Conservation (phyloP, 2,113 vertebrate species). For the Hyaena hyaena region DNA sequence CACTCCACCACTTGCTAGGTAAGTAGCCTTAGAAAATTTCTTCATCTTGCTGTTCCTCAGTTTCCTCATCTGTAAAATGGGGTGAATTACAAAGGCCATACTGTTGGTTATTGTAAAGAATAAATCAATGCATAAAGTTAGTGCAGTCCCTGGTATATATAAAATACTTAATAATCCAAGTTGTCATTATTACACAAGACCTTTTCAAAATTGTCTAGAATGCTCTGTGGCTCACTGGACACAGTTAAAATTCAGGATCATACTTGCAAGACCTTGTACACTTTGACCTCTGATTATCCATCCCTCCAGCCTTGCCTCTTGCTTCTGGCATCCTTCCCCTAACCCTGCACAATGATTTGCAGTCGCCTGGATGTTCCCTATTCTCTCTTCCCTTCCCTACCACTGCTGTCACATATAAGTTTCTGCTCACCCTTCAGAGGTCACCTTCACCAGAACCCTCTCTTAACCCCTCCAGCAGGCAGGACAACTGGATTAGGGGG, state of each 20-base stretch:
- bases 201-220: neutral
- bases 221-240: neutral
- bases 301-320: neutral
- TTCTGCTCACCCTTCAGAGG: neutral
- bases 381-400: too few species aligned
- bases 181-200: neutral
- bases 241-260: neutral
- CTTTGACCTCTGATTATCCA: neutral
- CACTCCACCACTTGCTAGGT: neutral
- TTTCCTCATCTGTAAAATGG: constrained; percentile 14
- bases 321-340: neutral
- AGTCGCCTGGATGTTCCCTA: too few species aligned
- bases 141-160: neutral
- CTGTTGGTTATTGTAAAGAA: neutral
- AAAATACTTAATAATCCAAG: neutral
- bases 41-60: neutral
- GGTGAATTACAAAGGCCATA: neutral
- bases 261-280: neutral
- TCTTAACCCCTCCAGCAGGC: neutral
- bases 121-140: neutral
- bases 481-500: neutral
- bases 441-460: neutral
- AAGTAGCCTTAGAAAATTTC: neutral
- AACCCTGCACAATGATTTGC: neutral
- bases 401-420: neutral